Base-by-base conservation (phyloP, 2,113 vertebrate species). In the Noctilio leporinus region DNA sequence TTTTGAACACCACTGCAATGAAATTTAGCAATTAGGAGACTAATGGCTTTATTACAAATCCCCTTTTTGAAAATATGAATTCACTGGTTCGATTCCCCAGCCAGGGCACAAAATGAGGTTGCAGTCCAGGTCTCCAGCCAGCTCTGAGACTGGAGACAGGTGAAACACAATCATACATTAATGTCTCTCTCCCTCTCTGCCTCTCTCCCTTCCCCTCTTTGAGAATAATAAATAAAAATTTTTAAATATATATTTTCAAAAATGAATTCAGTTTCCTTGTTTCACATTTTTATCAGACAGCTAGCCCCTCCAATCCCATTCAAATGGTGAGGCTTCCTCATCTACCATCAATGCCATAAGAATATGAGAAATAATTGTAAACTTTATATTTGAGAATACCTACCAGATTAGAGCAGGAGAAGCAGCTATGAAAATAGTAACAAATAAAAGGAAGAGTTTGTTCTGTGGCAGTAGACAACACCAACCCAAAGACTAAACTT, bases 1-100 rank as follows among this genome's bases (percentile, higher is more conserved):
- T 62, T 96, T 86, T 95, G 40, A 72, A 94, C 89, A 93, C 51
- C 45, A 87, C 33, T 69, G 14, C 7, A 84, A 26, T 87, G 17
- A 17, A 91, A 90, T 62, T 86, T 67, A 89, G 70, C 28, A 73
- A 55, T 86, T 53, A 47, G 10, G 38, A 76, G 15, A 86, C 64
- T 53, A 65, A 75, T 65, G 49, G 17, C 22, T 85, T 89, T 76
- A 49, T 87, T 15, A 94, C 38, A 94, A 83, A 86, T 5, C 20
- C 49, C 72, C 40, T 73, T 62, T 69, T 30, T 2, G 69, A 86
- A 77, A 92, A n/a, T n/a, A n/a, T n/a, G n/a, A n/a, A n/a, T n/a
- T n/a, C n/a, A n/a, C n/a, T n/a, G n/a, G n/a, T n/a, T n/a, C n/a
- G n/a, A n/a, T n/a, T n/a, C n/a, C n/a, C n/a, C n/a, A n/a, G n/a